Evolutionary conservation across 64 coral and sea anemone species (phyloP).

Genomic region (Actinia equina): DNA sequence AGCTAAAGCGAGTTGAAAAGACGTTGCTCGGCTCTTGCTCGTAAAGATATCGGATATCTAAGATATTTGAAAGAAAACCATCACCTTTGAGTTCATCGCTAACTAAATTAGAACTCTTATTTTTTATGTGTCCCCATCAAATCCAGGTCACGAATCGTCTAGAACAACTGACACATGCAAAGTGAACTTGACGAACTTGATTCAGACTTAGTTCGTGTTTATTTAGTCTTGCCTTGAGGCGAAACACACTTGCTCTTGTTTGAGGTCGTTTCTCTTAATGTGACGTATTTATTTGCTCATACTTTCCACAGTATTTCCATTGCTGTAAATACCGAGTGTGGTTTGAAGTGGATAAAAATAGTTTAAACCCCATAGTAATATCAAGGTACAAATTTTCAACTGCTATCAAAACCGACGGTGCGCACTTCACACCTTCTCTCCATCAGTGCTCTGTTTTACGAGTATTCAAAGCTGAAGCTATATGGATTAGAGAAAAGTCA

Average conservation of each 20-base stretch:
- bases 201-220: neutral
- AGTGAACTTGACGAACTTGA: no score
- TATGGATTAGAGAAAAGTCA: no score
- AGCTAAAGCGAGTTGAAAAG: neutral
- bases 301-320: no score
- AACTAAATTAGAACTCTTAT: neutral
- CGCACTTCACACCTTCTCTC: no score
- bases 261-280: neutral
- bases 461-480: no score
- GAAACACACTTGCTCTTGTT: neutral
- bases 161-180: neutral
- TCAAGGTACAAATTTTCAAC: no score
- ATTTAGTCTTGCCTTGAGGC: neutral
- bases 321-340: no score
- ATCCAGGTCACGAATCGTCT: conserved; percentile 4
- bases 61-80: neutral
- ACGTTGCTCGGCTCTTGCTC: neutral
- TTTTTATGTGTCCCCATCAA: neutral
- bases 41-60: neutral
- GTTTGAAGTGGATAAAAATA: no score
- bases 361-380: no score
- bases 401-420: no score
- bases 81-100: conserved; percentile 3
- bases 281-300: no score
- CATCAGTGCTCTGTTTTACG: no score